These are phyloP conservation scores for Parochlus steinenii DNA, from an alignment of 2,888 invertebrate genomes.

Conservation along the genomic window DNA sequence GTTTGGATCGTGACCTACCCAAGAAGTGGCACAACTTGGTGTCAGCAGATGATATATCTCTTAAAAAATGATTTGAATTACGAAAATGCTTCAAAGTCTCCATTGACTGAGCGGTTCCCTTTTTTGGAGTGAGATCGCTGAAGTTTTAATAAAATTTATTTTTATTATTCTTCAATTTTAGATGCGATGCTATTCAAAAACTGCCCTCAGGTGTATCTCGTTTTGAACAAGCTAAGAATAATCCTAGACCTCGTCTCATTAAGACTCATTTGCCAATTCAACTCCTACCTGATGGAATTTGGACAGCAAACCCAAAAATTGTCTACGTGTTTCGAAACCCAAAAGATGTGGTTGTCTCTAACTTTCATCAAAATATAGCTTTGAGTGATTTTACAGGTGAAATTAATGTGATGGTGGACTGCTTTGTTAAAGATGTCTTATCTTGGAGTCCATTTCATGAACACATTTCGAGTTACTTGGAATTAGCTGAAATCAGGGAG, in stretches of 20 bases:
- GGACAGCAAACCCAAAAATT: neutral
- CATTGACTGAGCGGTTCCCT: conserved; percentile 8
- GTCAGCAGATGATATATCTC: conserved; percentile 18
- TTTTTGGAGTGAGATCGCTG: conserved; percentile 9
- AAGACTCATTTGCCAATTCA: conserved; percentile 52
- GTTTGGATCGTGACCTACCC: conserved; percentile 19
- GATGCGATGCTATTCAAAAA: too few relatives aligned
- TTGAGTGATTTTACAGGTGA: conserved; percentile 16
- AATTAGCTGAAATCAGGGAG: too few relatives aligned
- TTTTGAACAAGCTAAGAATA: neutral
- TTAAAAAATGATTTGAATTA: conserved; percentile 18
- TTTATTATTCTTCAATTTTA: too few relatives aligned
- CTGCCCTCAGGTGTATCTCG: too few relatives aligned
- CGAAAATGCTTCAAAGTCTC: conserved; percentile 13
- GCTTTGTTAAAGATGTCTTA: conserved; percentile 19
- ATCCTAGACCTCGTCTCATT: neutral
- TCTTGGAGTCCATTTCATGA: conserved; percentile 26
- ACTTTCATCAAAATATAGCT: conserved; percentile 37
- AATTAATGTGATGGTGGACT: conserved; percentile 16
- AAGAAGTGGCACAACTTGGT: conserved; percentile 23
- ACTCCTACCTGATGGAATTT: conserved; percentile 36
- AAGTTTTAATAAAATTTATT: too few relatives aligned
- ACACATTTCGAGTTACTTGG: conserved; percentile 24
- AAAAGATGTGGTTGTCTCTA: conserved; percentile 64
- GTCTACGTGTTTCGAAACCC: conserved; percentile 71